phyloP scores from a whole-genome alignment of 1,140 invertebrate genomes.

The Cotesia typhae region DNA sequence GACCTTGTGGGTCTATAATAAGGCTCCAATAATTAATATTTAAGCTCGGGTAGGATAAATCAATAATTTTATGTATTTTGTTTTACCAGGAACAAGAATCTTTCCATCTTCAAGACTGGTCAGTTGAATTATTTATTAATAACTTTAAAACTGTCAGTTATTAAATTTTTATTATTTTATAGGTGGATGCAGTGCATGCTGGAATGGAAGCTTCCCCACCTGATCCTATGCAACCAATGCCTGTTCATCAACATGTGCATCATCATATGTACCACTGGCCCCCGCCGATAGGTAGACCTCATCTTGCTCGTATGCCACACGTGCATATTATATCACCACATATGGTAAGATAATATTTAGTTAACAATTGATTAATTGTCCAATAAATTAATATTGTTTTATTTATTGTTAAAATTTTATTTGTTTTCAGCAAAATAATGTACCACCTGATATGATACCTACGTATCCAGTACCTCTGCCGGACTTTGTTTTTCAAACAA shows the following conservation, averaged over 20 bases:
- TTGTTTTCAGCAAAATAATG: conserved; percentile 40
- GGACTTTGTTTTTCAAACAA: conserved; percentile 68
- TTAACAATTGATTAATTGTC: conserved; percentile 13
- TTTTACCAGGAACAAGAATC: too few relatives aligned
- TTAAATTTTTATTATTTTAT: conserved; percentile 3
- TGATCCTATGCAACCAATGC: conserved; percentile 44
- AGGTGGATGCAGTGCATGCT: conserved; percentile 9
- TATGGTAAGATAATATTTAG: conserved; percentile 29
- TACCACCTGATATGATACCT: conserved; percentile 62
- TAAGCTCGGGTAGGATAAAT: too few relatives aligned
- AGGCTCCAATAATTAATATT: conserved; percentile 17
- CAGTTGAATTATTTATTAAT: conserved; percentile 30
- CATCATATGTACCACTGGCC: conserved; percentile 74
- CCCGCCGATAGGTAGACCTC: conserved; percentile 27
- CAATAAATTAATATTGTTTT: conserved; percentile 15
- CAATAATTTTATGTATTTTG: too few relatives aligned
- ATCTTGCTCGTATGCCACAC: conserved; percentile 61
- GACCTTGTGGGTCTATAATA: too few relatives aligned
- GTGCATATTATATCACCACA: conserved; percentile 64
- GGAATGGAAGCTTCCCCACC: conserved; percentile 41
- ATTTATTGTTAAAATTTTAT: conserved; percentile 17
- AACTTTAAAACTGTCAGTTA: not conserved
- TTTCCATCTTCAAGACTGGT: conserved; percentile 15
- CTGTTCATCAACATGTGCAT: conserved; percentile 69
- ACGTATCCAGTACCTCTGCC: conserved; percentile 63